These are phyloP conservation scores for Tachypleus tridentatus DNA, from an alignment of 1,140 invertebrate genomes.

Conservation along the genomic window DNA sequence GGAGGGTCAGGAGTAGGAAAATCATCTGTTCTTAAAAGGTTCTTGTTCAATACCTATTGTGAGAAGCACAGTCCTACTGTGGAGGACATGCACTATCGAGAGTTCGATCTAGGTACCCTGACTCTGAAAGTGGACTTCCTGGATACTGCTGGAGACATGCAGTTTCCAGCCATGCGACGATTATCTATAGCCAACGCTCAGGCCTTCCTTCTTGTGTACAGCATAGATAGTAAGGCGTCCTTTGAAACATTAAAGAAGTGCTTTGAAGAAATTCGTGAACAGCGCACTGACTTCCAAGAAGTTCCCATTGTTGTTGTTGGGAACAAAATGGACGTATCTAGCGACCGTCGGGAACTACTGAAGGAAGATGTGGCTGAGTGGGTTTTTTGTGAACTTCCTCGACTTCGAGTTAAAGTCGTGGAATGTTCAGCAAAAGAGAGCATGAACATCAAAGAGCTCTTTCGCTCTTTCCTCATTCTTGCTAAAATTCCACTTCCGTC, in stretches of 20 bases:
- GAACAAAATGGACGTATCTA: conserved; percentile 63
- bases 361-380: conserved; percentile 63
- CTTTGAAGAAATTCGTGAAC: conserved; percentile 70
- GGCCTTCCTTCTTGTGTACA: conserved; percentile 77
- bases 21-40: conserved; percentile 70
- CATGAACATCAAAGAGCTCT: conserved; percentile 57
- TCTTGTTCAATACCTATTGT: conserved; percentile 69
- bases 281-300: conserved; percentile 56
- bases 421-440: conserved; percentile 69
- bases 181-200: conserved; percentile 78
- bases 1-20: conserved; percentile 75
- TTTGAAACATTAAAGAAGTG: conserved; percentile 63
- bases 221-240: conserved; percentile 56
- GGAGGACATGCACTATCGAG: conserved; percentile 75
- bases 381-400: conserved; percentile 58
- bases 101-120: conserved; percentile 63
- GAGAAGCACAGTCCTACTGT: conserved; percentile 77
- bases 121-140: conserved; percentile 56
- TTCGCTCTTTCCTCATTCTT: conserved; percentile 28
- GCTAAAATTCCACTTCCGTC: conserved; percentile 24
- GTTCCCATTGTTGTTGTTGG: conserved; percentile 75
- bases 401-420: conserved; percentile 32
- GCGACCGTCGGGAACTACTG: conserved; percentile 40
- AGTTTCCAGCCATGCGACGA: conserved; percentile 72
- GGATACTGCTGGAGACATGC: conserved; percentile 74